Evolutionary conservation across 2,888 invertebrate genomes (phyloP).

Genomic region (Diplolepis rosae): DNA sequence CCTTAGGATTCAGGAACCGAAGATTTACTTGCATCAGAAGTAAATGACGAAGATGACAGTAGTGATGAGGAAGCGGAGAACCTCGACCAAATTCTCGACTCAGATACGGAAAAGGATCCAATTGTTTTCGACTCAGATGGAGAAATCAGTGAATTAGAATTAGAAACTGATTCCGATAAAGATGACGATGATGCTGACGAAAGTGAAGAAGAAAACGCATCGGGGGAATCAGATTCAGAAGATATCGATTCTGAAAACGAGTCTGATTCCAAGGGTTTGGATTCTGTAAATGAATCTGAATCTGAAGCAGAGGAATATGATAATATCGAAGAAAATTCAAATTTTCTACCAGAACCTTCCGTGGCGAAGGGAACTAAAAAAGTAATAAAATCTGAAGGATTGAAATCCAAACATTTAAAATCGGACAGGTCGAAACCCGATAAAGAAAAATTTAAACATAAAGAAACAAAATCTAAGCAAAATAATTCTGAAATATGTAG

Average conservation of each 20-base stretch:
- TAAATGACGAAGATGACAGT: slow-evolving; percentile 72
- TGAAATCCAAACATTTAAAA: not conserved
- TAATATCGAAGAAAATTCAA: not conserved
- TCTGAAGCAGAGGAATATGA: not conserved
- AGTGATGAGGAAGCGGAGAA: slow-evolving; percentile 74
- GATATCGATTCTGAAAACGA: slow-evolving; percentile 20
- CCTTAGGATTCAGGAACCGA: slow-evolving; percentile 63
- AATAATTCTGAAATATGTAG: slow-evolving; percentile 18
- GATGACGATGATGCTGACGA: slow-evolving; percentile 40
- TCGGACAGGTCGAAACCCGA: not conserved
- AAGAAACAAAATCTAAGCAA: slow-evolving; percentile 5
- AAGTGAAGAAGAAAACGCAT: slow-evolving; percentile 35
- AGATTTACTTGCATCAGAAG: slow-evolving; percentile 61
- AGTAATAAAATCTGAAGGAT: not conserved
- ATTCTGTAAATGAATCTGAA: slow-evolving; percentile 33
- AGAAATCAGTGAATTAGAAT: slow-evolving; percentile 47
- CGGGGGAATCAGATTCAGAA: slow-evolving; percentile 24
- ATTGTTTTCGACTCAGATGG: slow-evolving; percentile 74
- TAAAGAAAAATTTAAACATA: slow-evolving; percentile 17
- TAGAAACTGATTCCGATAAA: slow-evolving; percentile 48
- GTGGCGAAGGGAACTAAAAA: not conserved
- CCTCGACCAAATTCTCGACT: slow-evolving; percentile 75
- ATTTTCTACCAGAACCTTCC: slow-evolving; percentile 13
- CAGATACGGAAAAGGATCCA: slow-evolving; percentile 69
- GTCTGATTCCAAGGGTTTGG: slow-evolving; percentile 32